Conservation (phyloP, 2,113 vertebrate species). For the Stegastes partitus region DNA sequence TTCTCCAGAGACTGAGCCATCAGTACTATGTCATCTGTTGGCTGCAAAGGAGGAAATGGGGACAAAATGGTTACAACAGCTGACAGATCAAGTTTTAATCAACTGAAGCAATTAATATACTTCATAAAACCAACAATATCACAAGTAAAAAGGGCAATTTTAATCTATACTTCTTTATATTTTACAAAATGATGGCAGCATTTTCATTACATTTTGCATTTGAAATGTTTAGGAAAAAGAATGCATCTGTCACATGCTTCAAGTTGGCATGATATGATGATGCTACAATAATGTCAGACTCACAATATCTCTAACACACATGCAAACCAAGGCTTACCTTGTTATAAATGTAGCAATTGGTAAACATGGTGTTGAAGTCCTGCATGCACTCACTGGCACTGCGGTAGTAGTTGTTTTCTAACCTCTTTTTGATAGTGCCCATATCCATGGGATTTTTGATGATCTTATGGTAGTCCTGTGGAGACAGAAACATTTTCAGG, state of each 20-base stretch:
- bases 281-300: too few relatives aligned
- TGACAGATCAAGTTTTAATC: too few relatives aligned
- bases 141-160: too few relatives aligned
- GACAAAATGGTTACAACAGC: not conserved
- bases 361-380: slow-evolving; percentile 99
- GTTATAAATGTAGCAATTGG: slow-evolving; percentile 98
- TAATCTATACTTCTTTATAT: not conserved
- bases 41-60: slow-evolving; percentile 71
- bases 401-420: slow-evolving; percentile 93
- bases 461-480: slow-evolving; percentile 95
- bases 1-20: slow-evolving; percentile 97
- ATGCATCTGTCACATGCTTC: too few relatives aligned
- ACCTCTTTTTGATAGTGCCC: slow-evolving; percentile 92
- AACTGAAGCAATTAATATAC: too few relatives aligned
- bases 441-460: slow-evolving; percentile 97
- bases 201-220: not conserved
- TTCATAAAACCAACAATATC: too few relatives aligned
- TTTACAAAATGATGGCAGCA: not conserved
- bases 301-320: not conserved
- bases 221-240: too few relatives aligned
- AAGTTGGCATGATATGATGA: too few relatives aligned
- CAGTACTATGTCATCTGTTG: slow-evolving; percentile 94
- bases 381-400: slow-evolving; percentile 94
- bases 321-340: slow-evolving; percentile 85
- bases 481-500: not conserved